Conservation (phyloP, 2,113 vertebrate species). For the Lagopus leucura region DNA sequence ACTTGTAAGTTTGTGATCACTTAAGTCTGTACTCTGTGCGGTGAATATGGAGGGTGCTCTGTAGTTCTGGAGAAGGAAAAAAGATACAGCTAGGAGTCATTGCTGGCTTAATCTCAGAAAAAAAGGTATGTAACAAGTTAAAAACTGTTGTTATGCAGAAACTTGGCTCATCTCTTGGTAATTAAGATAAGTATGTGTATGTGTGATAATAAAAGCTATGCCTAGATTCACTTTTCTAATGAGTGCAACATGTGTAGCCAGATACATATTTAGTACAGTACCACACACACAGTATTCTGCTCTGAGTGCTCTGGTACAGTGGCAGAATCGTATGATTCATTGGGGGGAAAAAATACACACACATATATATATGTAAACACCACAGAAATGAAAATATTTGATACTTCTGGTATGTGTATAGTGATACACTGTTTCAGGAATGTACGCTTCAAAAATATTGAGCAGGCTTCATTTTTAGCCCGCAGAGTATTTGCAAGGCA, state of each 20-base stretch:
- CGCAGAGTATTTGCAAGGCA: neutral
- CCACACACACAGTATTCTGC: neutral
- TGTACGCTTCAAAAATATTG: neutral
- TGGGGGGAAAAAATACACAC: neutral
- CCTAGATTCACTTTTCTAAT: neutral
- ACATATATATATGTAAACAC: neutral
- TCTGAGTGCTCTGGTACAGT: neutral
- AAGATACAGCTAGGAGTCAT: neutral
- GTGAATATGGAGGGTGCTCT: neutral
- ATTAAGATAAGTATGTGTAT: neutral
- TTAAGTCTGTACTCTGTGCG: neutral
- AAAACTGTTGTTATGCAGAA: neutral
- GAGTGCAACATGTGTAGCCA: accelerated
- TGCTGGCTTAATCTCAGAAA: neutral
- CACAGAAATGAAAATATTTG: neutral
- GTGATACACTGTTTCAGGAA: neutral
- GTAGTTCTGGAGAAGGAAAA: neutral
- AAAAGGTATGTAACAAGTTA: neutral
- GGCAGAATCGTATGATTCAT: neutral
- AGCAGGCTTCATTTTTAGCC: neutral
- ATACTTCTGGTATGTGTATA: neutral
- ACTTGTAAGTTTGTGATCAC: neutral
- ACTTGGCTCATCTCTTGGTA: neutral
- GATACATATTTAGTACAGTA: neutral
- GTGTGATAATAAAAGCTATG: neutral